Base-by-base conservation (phyloP, 1,140 invertebrate genomes). In the Atta texana region DNA sequence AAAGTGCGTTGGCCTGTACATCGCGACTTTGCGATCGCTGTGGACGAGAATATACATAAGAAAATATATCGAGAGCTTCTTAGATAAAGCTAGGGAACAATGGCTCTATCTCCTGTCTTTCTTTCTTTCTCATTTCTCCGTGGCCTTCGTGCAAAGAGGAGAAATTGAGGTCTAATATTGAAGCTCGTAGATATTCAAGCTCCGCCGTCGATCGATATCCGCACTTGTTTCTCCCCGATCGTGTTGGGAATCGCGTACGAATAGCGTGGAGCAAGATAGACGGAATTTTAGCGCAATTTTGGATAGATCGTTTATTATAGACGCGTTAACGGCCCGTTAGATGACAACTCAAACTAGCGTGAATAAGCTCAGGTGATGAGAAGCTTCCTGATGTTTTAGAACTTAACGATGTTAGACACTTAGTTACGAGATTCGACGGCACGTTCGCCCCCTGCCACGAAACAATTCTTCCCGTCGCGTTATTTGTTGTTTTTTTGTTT, bases 321-420 rank as follows among this genome's bases (percentile, higher is more conserved):
- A n/a, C 39, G 53, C 51, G 49, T 69, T 66, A 71, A 68, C 80
- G 24, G 39, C 28, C 24, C 55, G 39, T 44, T 75, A 84, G 55
- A 75, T 72, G 24, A 44, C 8, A 44, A 84, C n/a, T 84, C 59
- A 44, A 34, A 61, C 31, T 84, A 74, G 69, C 69, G 57, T 55
- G 39, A 75, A 75, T 61, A 74, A 74, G 69, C 69, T 84, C 69
- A 82, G 80, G 55, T 82, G 68, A 31, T 14, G 59, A 51, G n/a
- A 82, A 84, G 69, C 69, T 84, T 84, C 69, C 55, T 84, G 34
- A 74, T 84, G 39, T 69, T 63, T 49, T 49, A 49, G 66, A 69
- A 24, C 8, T 34, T 44, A 68, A 39, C 34, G 18, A 72, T 66
- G 53, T 82, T 82, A 72, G 68, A 49, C 31, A 59, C 39, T 57